A percentile compares a stretch with the other conserved stretches of the same genome.
Evolutionary conservation across 2,888 invertebrate species (phyloP).

Genomic region (Thymelicus lineola): DNA sequence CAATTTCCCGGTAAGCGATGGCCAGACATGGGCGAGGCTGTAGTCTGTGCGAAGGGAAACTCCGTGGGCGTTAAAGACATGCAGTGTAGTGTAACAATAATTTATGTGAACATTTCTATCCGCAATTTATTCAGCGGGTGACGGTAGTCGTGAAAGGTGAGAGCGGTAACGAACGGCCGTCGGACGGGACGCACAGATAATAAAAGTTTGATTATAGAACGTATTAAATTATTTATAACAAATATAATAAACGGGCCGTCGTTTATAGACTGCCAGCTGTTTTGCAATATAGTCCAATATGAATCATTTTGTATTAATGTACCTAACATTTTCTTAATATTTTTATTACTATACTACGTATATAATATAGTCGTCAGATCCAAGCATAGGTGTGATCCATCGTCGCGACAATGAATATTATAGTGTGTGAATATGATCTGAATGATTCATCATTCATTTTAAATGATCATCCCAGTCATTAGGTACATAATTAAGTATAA

Average conservation of each 20-base stretch:
- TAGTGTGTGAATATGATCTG: too few relatives aligned
- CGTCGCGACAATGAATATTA: too few relatives aligned
- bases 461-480: too few relatives aligned
- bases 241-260: not conserved
- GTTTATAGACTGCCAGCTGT: not conserved
- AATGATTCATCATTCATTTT: too few relatives aligned
- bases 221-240: not conserved
- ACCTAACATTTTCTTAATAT: too few relatives aligned
- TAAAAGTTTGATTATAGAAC: not conserved
- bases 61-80: conserved; percentile 50
- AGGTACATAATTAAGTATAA: too few relatives aligned
- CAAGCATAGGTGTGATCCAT: too few relatives aligned
- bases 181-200: conserved; percentile 2
- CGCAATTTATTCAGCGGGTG: conserved; percentile 68
- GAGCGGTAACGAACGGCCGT: conserved; percentile 19
- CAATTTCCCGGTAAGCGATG: conserved; percentile 1
- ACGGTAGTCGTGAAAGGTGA: conserved; percentile 44
- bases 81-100: conserved; percentile 58
- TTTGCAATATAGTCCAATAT: not conserved
- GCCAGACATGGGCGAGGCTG: not conserved
- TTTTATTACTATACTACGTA: too few relatives aligned
- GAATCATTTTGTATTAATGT: not conserved
- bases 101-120: conserved; percentile 69
- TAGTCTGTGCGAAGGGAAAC: conserved; percentile 39
- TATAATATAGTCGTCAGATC: too few relatives aligned